Evolutionary conservation across 2,888 invertebrate genomes (phyloP).

Genomic region (Cyclophora albipunctata): DNA sequence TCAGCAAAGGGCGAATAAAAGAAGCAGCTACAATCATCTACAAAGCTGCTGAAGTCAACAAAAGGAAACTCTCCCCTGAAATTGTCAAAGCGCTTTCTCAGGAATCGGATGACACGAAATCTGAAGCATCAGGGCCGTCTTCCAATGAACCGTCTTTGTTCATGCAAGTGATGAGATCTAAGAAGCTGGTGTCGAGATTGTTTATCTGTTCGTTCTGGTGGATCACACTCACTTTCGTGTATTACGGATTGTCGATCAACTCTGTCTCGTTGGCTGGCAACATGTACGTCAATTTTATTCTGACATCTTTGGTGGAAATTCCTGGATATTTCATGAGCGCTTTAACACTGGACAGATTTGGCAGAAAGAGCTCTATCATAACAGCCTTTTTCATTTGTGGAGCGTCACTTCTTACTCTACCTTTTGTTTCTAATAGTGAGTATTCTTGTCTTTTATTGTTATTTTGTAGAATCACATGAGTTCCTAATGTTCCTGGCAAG

Average conservation of each 20-base stretch:
- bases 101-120: too few species aligned
- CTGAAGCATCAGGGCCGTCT: too few species aligned
- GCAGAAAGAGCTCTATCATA: conserved; percentile 75
- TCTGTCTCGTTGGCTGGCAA: conserved; percentile 84
- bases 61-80: conserved; percentile 52
- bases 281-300: conserved; percentile 84
- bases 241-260: conserved; percentile 87
- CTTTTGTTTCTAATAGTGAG: conserved; percentile 75
- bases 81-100: conserved; percentile 26
- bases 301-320: conserved; percentile 78
- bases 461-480: too few species aligned
- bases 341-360: conserved; percentile 74
- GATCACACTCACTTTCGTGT: conserved; percentile 86
- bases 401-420: conserved; percentile 68
- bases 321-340: conserved; percentile 78
- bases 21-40: conserved; percentile 68
- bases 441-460: conserved; percentile 3
- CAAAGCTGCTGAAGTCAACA: conserved; percentile 63
- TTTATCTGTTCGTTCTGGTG: conserved; percentile 84
- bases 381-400: conserved; percentile 76
- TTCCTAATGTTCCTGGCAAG: too few species aligned
- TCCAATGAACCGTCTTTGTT: conserved; percentile 23
- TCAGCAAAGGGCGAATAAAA: conserved; percentile 74
- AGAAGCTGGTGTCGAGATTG: conserved; percentile 65
- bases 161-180: conserved; percentile 65